Conservation (phyloP, 2,113 vertebrate genomes). For the Xiphophorus couchianus region DNA sequence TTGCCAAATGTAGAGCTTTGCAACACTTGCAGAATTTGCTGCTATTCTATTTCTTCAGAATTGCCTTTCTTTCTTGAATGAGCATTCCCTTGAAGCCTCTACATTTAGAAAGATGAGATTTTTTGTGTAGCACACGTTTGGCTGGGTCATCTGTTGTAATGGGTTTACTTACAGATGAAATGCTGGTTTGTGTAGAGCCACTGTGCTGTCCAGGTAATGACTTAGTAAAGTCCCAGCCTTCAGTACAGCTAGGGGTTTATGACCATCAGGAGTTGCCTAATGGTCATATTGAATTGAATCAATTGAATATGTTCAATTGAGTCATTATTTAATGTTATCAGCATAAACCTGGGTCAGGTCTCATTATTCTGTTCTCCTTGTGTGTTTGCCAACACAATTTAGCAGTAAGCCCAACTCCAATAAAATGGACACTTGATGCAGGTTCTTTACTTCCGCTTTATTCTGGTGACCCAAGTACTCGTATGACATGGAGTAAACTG, state of each 20-base stretch:
- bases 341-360: not conserved
- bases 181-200: not conserved
- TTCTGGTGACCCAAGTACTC: no score
- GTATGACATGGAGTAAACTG: no score
- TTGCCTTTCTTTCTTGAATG: not conserved
- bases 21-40: not conserved
- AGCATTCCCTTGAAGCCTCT: not conserved
- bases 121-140: not conserved
- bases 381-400: no score
- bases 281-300: no score
- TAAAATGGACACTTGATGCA: no score
- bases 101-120: no score
- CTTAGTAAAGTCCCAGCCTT: not conserved
- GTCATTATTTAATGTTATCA: not conserved
- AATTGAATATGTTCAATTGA: not conserved
- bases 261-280: not conserved
- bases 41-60: not conserved
- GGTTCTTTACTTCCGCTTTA: no score
- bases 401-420: no score
- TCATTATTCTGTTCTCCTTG: not conserved
- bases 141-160: not conserved
- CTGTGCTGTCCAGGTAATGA: not conserved
- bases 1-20: not conserved
- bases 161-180: not conserved
- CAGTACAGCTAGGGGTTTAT: not conserved